Conservation (phyloP, 2,797 vertebrate species). For the Sebastes flavidus region DNA sequence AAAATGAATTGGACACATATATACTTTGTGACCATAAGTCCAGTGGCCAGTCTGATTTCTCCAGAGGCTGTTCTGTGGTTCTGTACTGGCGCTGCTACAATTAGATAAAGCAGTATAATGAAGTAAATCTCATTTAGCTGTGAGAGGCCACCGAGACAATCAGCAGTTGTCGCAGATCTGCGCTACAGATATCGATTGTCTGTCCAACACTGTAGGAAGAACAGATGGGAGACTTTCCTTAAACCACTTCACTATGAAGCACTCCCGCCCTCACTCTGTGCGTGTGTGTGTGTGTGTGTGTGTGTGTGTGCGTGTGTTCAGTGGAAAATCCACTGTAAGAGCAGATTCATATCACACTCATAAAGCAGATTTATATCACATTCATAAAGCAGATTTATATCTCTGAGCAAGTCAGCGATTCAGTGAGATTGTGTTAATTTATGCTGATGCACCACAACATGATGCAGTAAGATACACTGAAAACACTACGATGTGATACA, state of each 20-base stretch:
- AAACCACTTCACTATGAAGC: slow-evolving; percentile 25
- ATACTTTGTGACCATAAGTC: slow-evolving; percentile 4
- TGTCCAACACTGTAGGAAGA: slow-evolving; percentile 50
- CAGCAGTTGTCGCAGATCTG: slow-evolving; percentile 58
- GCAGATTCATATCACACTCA: slow-evolving; percentile 43
- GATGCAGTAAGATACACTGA: background rate
- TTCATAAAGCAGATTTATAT: slow-evolving; percentile 63
- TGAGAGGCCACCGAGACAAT: slow-evolving; percentile 44
- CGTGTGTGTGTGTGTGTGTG: background rate
- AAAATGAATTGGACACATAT: slow-evolving; percentile 30
- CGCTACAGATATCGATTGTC: slow-evolving; percentile 57
- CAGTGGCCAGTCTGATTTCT: slow-evolving; percentile 30
- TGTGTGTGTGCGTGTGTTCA: background rate
- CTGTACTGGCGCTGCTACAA: slow-evolving; percentile 24
- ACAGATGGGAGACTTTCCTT: slow-evolving; percentile 52
- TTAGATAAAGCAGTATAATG: slow-evolving; percentile 62
- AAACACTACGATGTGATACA: background rate
- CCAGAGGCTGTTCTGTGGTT: slow-evolving; percentile 46
- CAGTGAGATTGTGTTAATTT: slow-evolving; percentile 21
- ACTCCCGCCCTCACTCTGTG: background rate
- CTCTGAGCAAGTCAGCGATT: slow-evolving; percentile 41
- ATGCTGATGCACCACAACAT: slow-evolving; percentile 25
- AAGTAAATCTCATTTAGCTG: slow-evolving; percentile 67
- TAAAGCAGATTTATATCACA: slow-evolving; percentile 43
- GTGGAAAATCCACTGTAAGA: slow-evolving; percentile 26